phyloP scores from a whole-genome alignment of 2,113 vertebrate species.

The Mohoua ochrocephala region DNA sequence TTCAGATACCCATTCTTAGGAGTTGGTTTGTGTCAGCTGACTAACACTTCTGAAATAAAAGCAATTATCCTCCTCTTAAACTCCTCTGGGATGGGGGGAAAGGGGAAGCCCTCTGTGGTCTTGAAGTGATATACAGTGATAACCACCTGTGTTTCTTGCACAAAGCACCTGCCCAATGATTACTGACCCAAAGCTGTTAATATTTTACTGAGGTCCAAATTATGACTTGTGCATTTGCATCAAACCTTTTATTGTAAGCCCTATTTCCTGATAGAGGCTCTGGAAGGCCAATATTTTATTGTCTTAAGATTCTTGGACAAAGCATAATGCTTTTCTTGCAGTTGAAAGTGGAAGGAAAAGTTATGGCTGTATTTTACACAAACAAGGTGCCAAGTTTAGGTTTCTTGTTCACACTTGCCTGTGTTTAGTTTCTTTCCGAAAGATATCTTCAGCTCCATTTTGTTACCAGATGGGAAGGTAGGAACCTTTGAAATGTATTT shows the following conservation, averaged over 20 bases:
- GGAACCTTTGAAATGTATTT: neutral
- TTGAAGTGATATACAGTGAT: neutral
- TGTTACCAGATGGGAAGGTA: neutral
- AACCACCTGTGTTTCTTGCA: neutral
- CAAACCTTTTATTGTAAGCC: neutral
- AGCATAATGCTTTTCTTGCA: neutral
- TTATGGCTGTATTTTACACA: neutral
- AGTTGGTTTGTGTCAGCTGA: neutral
- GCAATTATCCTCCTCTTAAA: neutral
- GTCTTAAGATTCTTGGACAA: neutral
- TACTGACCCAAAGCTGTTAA: neutral
- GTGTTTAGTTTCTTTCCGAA: neutral
- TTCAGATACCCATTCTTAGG: neutral
- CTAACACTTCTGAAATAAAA: neutral
- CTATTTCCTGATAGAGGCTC: neutral
- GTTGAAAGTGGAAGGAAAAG: neutral
- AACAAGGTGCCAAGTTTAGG: neutral
- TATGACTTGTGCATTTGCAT: neutral
- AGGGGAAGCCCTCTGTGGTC: neutral
- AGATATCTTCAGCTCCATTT: neutral
- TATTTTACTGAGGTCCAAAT: neutral
- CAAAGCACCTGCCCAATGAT: neutral
- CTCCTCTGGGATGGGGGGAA: neutral
- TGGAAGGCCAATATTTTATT: neutral
- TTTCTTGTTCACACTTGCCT: neutral